phyloP scores from a whole-genome alignment of 1,140 invertebrate genomes.

The Nasonia giraulti region DNA sequence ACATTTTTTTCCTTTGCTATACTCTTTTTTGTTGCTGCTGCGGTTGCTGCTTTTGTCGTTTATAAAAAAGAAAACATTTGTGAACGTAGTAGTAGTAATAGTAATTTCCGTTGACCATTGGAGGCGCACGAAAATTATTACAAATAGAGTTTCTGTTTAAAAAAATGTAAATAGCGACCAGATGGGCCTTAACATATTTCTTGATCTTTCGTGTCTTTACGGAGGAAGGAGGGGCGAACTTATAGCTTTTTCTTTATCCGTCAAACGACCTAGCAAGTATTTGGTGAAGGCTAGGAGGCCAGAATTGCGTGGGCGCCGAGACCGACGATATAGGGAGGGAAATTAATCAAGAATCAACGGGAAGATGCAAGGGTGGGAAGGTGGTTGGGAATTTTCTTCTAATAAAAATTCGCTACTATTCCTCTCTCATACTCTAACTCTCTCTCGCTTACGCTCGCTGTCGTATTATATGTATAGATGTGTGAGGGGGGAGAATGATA shows the following conservation, averaged over 20 bases:
- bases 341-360: conserved; percentile 15
- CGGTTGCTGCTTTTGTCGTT: conserved; percentile 36
- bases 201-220: conserved; percentile 33
- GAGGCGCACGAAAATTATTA: conserved; percentile 21
- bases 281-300: conserved; percentile 72
- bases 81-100: conserved; percentile 27
- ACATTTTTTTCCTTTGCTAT: conserved; percentile 21
- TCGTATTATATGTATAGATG: conserved; percentile 1
- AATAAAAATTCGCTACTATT: conserved; percentile 15
- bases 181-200: conserved; percentile 38
- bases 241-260: conserved; percentile 61
- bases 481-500: conserved; percentile 27
- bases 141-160: conserved; percentile 37
- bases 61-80: conserved; percentile 29
- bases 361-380: not conserved
- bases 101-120: not conserved
- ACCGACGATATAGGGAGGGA: conserved; percentile 53
- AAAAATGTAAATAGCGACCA: conserved; percentile 43
- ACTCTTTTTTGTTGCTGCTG: conserved; percentile 29
- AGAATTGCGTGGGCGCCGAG: conserved; percentile 66
- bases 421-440: not conserved
- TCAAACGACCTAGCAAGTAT: conserved; percentile 71
- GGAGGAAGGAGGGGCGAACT: conserved; percentile 43
- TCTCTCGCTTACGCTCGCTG: not conserved
- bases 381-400: not conserved